Percentiles rank a stretch among this genome's conserved stretches.
Conservation (phyloP, 2,797 vertebrate species). For the Odontamblyopus lacepedii region DNA sequence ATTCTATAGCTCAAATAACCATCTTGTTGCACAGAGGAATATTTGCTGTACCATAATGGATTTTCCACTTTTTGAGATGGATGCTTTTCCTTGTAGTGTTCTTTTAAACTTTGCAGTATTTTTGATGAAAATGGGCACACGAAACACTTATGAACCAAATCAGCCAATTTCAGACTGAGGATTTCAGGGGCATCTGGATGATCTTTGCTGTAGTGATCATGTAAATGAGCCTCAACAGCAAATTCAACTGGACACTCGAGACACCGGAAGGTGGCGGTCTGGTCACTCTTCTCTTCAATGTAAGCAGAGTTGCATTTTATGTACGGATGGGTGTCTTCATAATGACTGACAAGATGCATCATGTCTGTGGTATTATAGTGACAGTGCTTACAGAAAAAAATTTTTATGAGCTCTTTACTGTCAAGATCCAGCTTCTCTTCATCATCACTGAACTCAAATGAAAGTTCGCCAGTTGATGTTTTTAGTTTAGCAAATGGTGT, state of each 20-base stretch:
- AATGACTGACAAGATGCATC: slow-evolving; percentile 82
- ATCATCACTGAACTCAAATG: slow-evolving; percentile 85
- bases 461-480: slow-evolving; percentile 74
- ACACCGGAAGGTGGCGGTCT: slow-evolving; percentile 86
- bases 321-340: slow-evolving; percentile 86
- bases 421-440: slow-evolving; percentile 75
- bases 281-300: slow-evolving; percentile 82
- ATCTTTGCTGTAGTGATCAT: slow-evolving; percentile 82
- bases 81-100: slow-evolving; percentile 88
- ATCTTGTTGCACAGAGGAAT: slow-evolving; percentile 73
- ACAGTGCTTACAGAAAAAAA: slow-evolving; percentile 90
- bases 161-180: slow-evolving; percentile 70
- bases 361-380: slow-evolving; percentile 82
- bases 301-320: slow-evolving; percentile 83
- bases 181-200: slow-evolving; percentile 87
- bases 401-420: slow-evolving; percentile 62
- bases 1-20: slow-evolving; percentile 67
- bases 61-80: slow-evolving; percentile 82
- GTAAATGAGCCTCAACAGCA: slow-evolving; percentile 77
- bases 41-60: slow-evolving; percentile 87
- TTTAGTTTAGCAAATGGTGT: slow-evolving; percentile 65
- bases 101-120: slow-evolving; percentile 78
- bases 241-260: slow-evolving; percentile 91
- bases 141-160: slow-evolving; percentile 87
- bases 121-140: slow-evolving; percentile 83